Conservation (phyloP, 2,797 vertebrate species). For the Eremophila alpestris region DNA sequence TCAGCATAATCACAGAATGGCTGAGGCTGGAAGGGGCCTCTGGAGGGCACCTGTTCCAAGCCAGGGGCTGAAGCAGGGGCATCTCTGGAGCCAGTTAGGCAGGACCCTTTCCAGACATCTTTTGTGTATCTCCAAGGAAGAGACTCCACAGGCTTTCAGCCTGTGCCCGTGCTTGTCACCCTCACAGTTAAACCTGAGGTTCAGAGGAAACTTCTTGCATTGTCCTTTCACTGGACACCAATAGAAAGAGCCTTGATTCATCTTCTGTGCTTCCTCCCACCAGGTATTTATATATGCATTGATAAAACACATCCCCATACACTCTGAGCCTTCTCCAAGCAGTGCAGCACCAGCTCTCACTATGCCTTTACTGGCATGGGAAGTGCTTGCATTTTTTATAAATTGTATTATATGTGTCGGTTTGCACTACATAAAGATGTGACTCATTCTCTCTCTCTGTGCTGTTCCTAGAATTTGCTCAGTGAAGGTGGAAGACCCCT, state of each 20-base stretch:
- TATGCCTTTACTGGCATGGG: neutral
- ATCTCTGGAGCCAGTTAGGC: neutral
- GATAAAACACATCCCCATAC: rapidly evolving
- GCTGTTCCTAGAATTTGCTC: constrained; percentile 14
- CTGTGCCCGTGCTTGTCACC: rapidly evolving
- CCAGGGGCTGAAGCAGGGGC: neutral
- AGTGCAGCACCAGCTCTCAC: neutral
- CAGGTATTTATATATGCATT: neutral
- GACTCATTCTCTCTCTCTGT: neutral
- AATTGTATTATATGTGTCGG: neutral
- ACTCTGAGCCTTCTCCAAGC: neutral
- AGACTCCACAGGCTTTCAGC: neutral
- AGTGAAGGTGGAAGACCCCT: neutral
- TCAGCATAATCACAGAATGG: neutral
- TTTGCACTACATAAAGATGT: neutral
- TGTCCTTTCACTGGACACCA: neutral
- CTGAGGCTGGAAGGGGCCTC: neutral
- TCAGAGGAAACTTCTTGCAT: neutral
- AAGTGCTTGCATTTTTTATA: neutral
- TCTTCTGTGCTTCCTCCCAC: neutral
- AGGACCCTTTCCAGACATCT: rapidly evolving
- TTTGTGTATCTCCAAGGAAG: neutral
- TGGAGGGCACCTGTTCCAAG: neutral
- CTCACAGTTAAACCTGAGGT: neutral
- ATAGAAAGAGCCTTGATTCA: neutral